These are phyloP conservation scores for Mareca penelope DNA, from an alignment of 2,797 vertebrate species.

Conservation along the genomic window DNA sequence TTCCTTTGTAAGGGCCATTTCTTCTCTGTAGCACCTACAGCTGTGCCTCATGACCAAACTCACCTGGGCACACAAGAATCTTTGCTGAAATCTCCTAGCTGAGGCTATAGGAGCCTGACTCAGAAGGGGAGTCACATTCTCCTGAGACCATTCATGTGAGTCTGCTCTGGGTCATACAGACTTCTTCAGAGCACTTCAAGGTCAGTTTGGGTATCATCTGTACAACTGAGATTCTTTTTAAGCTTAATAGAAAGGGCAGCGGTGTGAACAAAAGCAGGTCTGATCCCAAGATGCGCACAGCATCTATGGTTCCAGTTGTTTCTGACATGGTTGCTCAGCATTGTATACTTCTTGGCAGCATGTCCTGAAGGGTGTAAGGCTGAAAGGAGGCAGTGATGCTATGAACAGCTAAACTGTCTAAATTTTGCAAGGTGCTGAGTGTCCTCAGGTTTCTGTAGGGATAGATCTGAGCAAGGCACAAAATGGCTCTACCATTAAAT, in stretches of 20 bases:
- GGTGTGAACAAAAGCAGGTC: neutral
- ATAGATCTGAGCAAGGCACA: neutral
- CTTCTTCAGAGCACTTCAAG: neutral
- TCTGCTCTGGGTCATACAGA: no score
- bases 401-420: neutral
- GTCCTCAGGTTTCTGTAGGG: neutral
- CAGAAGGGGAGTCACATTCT: fast-evolving
- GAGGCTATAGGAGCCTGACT: neutral
- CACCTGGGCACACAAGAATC: neutral
- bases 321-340: neutral
- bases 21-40: neutral
- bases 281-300: neutral
- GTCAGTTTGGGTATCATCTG: neutral
- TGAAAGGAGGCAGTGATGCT: neutral
- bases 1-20: neutral
- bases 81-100: neutral
- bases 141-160: neutral
- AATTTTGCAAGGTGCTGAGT: neutral
- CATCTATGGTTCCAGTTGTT: neutral
- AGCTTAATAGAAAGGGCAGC: neutral
- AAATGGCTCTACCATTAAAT: neutral
- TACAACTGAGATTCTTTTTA: neutral
- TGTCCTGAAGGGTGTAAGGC: neutral
- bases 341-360: neutral
- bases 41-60: neutral